Percentiles rank a stretch among this genome's conserved stretches.
These are phyloP conservation scores for Meda fulgida DNA, from an alignment of 2,797 vertebrate genomes.

Conservation along the genomic window DNA sequence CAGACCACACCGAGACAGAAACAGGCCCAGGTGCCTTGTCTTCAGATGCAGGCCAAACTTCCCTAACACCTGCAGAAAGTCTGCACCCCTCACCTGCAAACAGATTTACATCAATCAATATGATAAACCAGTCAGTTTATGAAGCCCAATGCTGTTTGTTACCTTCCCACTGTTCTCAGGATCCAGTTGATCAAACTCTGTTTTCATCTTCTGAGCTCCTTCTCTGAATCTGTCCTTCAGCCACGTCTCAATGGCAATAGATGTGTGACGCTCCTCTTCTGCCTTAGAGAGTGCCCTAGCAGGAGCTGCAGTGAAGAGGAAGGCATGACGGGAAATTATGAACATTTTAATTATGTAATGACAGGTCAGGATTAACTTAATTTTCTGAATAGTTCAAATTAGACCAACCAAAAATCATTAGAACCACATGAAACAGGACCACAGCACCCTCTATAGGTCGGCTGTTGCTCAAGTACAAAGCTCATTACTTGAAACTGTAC, in stretches of 20 bases:
- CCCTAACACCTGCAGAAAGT: slow-evolving; percentile 61
- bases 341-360: not conserved
- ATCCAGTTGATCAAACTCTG: slow-evolving; percentile 68
- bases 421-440: not conserved
- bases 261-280: slow-evolving; percentile 61
- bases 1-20: slow-evolving; percentile 64
- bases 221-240: slow-evolving; percentile 69
- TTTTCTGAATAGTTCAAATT: not conserved
- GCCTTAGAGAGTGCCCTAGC: slow-evolving; percentile 54
- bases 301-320: slow-evolving; percentile 36
- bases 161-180: slow-evolving; percentile 64
- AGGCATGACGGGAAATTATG: not conserved
- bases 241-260: slow-evolving; percentile 66
- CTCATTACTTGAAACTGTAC: not conserved
- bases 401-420: not conserved
- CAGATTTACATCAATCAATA: not conserved
- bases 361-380: not conserved
- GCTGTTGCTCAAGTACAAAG: not conserved
- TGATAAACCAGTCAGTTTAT: not conserved
- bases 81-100: slow-evolving; percentile 56
- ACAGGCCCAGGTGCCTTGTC: slow-evolving; percentile 62
- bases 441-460: slow-evolving; percentile 31
- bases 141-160: not conserved
- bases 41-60: slow-evolving; percentile 63
- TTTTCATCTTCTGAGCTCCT: slow-evolving; percentile 65